phyloP scores from a whole-genome alignment of 2,797 vertebrate species.

The Myiotriccus ornatus region DNA sequence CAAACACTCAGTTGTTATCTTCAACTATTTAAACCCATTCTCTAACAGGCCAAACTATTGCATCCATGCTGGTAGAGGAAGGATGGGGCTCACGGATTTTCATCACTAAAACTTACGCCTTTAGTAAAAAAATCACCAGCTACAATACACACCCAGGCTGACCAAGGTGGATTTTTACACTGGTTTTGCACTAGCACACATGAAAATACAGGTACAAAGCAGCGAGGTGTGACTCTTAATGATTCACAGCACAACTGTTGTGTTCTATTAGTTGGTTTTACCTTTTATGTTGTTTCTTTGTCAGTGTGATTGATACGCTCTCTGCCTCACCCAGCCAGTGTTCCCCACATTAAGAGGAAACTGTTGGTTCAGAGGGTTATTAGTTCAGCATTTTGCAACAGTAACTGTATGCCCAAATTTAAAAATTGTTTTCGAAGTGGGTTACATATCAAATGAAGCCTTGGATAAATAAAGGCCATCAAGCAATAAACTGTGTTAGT shows the following conservation, averaged over 20 bases:
- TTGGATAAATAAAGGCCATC: neutral
- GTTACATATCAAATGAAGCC: neutral
- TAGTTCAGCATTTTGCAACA: neutral
- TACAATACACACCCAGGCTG: rapidly evolving
- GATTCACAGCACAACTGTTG: rapidly evolving
- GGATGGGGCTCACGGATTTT: rapidly evolving
- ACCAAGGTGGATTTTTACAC: neutral
- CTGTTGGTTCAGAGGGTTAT: neutral
- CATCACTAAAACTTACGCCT: neutral
- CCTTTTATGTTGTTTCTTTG: neutral
- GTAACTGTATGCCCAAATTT: neutral
- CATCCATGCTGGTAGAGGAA: neutral
- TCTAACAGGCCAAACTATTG: neutral
- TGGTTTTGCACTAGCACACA: neutral
- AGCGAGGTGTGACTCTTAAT: rapidly evolving
- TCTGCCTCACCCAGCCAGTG: neutral
- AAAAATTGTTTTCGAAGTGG: neutral
- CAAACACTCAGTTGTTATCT: neutral
- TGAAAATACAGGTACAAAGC: neutral
- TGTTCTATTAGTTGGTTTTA: neutral
- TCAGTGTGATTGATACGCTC: neutral
- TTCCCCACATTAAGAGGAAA: neutral
- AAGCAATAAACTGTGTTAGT: neutral
- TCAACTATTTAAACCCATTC: neutral
- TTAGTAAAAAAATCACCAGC: neutral